Evolutionary conservation across 2,113 vertebrate species (phyloP).

Genomic region (Planiliza haematocheilus): DNA sequence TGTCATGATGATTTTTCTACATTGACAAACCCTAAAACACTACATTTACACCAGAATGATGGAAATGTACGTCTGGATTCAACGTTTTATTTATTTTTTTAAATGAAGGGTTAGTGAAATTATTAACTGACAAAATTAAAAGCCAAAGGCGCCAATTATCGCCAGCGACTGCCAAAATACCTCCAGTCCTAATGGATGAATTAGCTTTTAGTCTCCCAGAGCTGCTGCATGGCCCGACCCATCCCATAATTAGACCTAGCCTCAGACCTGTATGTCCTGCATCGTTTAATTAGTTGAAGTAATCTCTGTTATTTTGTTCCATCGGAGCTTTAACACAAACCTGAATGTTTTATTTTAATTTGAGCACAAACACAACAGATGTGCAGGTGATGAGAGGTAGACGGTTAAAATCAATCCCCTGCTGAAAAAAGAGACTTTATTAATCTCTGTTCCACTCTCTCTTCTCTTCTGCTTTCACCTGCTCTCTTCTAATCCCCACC

Average conservation of each 20-base stretch:
- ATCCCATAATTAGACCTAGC: background rate
- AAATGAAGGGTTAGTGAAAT: too few species aligned
- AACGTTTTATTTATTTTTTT: too few species aligned
- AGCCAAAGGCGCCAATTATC: too few species aligned
- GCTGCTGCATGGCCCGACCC: too few species aligned
- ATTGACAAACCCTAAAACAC: background rate
- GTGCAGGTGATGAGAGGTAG: conserved; percentile 33
- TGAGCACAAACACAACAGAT: conserved; percentile 33
- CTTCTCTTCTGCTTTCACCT: conserved; percentile 15
- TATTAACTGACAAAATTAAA: too few species aligned
- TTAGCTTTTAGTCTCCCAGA: too few species aligned
- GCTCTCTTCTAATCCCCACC: conserved; percentile 18
- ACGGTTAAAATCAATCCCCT: conserved; percentile 18
- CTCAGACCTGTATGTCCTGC: background rate
- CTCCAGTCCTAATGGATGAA: too few species aligned
- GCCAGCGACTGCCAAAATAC: too few species aligned
- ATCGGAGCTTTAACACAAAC: background rate
- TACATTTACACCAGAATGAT: too few species aligned
- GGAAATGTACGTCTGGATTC: too few species aligned
- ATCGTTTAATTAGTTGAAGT: background rate
- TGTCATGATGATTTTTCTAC: background rate
- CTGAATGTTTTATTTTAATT: too few species aligned
- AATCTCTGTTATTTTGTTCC: background rate
- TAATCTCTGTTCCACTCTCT: conserved; percentile 17
- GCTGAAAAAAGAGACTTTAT: conserved; percentile 10